Conservation (phyloP, 2,888 invertebrate genomes). For the Cephus runcator region DNA sequence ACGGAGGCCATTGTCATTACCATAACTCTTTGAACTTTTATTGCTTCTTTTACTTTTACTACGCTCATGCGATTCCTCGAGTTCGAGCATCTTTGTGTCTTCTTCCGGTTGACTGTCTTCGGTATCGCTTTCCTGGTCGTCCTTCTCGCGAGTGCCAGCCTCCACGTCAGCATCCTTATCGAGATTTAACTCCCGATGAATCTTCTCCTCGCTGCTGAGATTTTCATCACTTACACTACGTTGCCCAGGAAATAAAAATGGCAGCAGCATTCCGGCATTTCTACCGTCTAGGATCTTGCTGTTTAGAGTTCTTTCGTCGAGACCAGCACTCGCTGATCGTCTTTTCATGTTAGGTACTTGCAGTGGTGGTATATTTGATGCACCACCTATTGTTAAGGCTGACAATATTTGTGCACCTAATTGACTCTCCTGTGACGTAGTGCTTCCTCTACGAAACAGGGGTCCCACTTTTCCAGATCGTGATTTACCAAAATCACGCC, state of each 20-base stretch:
- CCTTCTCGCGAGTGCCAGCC: conserved; percentile 40
- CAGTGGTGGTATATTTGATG: conserved; percentile 66
- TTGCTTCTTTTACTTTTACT: conserved; percentile 55
- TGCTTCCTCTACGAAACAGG: conserved; percentile 71
- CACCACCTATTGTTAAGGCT: conserved; percentile 69
- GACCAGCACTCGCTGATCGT: conserved; percentile 66
- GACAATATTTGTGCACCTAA: conserved; percentile 77
- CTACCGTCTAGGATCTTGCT: conserved; percentile 48
- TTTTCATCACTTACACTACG: conserved; percentile 55
- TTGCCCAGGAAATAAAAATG: conserved; percentile 69
- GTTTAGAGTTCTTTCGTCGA: conserved; percentile 63
- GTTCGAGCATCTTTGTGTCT: conserved; percentile 49
- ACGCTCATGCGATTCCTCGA: conserved; percentile 39
- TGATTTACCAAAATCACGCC: conserved; percentile 63
- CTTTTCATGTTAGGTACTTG: conserved; percentile 71
- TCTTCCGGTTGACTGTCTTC: conserved; percentile 58
- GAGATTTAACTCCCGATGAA: conserved; percentile 4
- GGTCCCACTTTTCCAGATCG: conserved; percentile 53
- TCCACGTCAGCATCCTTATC: conserved; percentile 47
- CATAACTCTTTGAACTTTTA: conserved; percentile 39
- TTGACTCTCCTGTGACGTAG: conserved; percentile 85
- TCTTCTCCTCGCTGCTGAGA: conserved; percentile 52
- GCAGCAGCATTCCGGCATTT: conserved; percentile 49
- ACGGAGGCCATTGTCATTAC: conserved; percentile 35
- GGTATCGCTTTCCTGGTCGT: conserved; percentile 51